Conservation (phyloP, 2,888 invertebrate genomes). For the Acanthacorydalis orientalis region DNA sequence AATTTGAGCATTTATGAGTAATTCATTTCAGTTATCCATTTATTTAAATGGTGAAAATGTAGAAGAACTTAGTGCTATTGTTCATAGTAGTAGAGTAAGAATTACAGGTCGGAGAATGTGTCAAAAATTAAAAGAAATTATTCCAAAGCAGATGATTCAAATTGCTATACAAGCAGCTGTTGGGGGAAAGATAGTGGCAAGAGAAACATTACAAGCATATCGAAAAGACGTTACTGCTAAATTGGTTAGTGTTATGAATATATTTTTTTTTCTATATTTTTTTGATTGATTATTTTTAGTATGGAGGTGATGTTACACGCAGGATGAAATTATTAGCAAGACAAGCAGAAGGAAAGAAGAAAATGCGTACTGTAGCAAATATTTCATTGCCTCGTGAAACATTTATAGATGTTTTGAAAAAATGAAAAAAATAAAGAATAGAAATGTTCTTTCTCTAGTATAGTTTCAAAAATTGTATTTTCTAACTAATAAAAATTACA, state of each 20-base stretch:
- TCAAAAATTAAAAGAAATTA: constrained; percentile 58
- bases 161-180: constrained; percentile 77
- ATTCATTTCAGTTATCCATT: constrained; percentile 45
- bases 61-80: constrained; percentile 72
- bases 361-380: constrained; percentile 81
- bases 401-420: constrained; percentile 80
- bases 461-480: no score
- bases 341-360: constrained; percentile 89
- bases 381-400: constrained; percentile 84
- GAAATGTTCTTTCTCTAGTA: constrained; percentile 1
- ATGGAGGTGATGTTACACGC: constrained; percentile 84
- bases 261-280: constrained; percentile 1
- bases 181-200: constrained; percentile 59
- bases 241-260: constrained; percentile 43
- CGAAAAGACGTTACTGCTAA: constrained; percentile 90
- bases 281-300: constrained; percentile 33
- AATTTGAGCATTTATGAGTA: constrained; percentile 12
- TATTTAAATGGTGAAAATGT: constrained; percentile 62
- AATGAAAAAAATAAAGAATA: constrained; percentile 34
- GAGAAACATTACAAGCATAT: constrained; percentile 73
- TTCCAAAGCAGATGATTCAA: constrained; percentile 78
- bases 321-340: constrained; percentile 74
- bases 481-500: no score
- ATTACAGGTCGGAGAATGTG: constrained; percentile 51
- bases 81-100: constrained; percentile 52